These are phyloP conservation scores for Potorous gilbertii DNA, from an alignment of 2,797 vertebrate species.

Conservation along the genomic window DNA sequence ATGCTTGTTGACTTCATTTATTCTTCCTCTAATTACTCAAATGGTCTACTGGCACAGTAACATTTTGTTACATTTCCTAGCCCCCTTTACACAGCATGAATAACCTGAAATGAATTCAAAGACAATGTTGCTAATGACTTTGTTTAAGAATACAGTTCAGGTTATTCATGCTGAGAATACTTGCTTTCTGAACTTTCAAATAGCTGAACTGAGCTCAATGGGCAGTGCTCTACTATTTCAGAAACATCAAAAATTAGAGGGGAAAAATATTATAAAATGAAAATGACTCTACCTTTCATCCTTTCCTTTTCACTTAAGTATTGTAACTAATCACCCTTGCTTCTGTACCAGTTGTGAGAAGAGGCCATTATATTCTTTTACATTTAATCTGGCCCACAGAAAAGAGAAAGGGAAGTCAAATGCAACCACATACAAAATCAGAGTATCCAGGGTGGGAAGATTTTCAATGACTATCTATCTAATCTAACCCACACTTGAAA, in stretches of 20 bases:
- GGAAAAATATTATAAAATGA: slow-evolving; percentile 10
- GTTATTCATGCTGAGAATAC: slow-evolving; percentile 69
- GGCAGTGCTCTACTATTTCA: slow-evolving; percentile 49
- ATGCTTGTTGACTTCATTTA: slow-evolving; percentile 40
- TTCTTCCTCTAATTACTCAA: slow-evolving; percentile 66
- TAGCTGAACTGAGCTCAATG: slow-evolving; percentile 55
- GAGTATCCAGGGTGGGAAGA: not conserved
- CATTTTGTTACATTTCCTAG: slow-evolving; percentile 58
- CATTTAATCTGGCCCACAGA: not conserved
- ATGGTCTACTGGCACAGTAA: slow-evolving; percentile 58
- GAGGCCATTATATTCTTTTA: not conserved
- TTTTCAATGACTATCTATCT: not conserved
- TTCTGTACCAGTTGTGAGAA: not conserved
- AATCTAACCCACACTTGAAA: not conserved
- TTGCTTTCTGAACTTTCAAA: slow-evolving; percentile 69
- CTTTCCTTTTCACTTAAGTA: not conserved
- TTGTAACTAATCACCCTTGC: not conserved
- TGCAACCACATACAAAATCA: not conserved
- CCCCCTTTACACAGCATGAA: slow-evolving; percentile 70
- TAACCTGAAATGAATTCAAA: slow-evolving; percentile 78
- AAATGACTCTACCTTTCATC: not conserved
- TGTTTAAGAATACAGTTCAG: slow-evolving; percentile 76
- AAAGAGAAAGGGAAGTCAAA: not conserved
- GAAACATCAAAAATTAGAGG: slow-evolving; percentile 37
- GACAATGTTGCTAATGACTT: slow-evolving; percentile 74